Evolutionary conservation across 1,140 invertebrate genomes (phyloP).

Genomic region (Zaprionus nigranus): DNA sequence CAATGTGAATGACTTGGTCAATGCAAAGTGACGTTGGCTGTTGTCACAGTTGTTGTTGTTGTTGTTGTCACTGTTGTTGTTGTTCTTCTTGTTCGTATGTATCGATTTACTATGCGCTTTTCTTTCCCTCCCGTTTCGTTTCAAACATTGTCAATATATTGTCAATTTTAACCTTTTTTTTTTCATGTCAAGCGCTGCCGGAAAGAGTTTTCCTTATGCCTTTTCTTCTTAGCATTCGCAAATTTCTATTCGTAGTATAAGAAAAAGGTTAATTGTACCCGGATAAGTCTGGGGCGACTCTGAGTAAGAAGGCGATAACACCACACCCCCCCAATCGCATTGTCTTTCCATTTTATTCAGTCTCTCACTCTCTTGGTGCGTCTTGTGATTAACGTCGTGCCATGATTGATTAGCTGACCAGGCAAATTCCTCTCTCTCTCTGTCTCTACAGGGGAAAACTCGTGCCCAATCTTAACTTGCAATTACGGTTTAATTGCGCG

Average conservation of each 20-base stretch:
- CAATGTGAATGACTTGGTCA: conserved; percentile 50
- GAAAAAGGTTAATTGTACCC: conserved; percentile 32
- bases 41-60: background rate
- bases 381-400: conserved; percentile 11
- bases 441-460: background rate
- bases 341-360: background rate
- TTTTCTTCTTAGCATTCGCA: conserved; percentile 46
- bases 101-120: conserved; percentile 45
- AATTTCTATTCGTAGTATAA: conserved; percentile 2
- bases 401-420: background rate
- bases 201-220: conserved; percentile 48
- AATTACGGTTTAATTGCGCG: conserved; percentile 16
- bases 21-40: conserved; percentile 24
- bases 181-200: conserved; percentile 35
- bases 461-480: background rate
- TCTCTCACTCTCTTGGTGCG: background rate
- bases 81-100: conserved; percentile 16
- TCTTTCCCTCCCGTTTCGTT: conserved; percentile 27
- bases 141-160: conserved; percentile 27
- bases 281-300: conserved; percentile 14
- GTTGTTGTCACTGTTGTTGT: conserved; percentile 12
- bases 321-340: background rate
- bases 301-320: background rate
- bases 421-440: background rate
- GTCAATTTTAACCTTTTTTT: conserved; percentile 9